Evolutionary conservation across 37 sponge, comb jelly and placozoan species (phyloP).

Genomic region (Halisarca cf. caerulea): DNA sequence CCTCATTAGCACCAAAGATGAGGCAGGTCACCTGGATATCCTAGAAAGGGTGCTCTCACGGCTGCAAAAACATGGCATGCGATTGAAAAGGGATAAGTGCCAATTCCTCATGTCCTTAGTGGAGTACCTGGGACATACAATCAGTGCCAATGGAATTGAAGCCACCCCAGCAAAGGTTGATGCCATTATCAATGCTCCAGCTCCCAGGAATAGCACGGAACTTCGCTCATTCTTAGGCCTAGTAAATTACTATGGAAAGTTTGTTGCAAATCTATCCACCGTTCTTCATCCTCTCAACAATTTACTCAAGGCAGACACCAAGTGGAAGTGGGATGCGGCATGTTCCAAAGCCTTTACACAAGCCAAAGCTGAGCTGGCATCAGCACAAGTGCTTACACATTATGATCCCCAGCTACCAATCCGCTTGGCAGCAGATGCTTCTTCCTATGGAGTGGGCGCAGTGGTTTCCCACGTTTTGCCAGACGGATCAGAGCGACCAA

Average conservation of each 20-base stretch:
- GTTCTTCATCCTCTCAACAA: not conserved
- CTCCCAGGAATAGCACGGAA: constrained; percentile 11
- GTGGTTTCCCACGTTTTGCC: no score
- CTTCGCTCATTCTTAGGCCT: constrained; percentile 37
- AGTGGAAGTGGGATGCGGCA: constrained; percentile 31
- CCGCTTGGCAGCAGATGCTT: no score
- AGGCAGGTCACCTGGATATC: constrained; percentile 8
- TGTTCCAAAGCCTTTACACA: no score
- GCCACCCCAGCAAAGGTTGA: not conserved
- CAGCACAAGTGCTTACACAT: no score
- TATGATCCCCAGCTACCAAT: no score
- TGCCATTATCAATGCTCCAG: constrained; percentile 28
- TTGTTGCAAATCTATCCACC: constrained; percentile 44
- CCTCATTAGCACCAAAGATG: constrained; percentile 8
- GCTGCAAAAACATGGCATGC: not conserved
- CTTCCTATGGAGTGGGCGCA: no score
- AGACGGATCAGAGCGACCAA: no score
- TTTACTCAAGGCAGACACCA: constrained; percentile 16
- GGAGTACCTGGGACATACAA: constrained; percentile 56
- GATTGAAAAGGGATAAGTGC: not conserved
- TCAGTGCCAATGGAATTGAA: constrained; percentile 17
- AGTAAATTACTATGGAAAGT: constrained; percentile 45
- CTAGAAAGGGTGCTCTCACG: not conserved
- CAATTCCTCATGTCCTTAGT: not conserved
- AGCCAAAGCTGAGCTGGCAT: no score